Evolutionary conservation across 92 coral and sea anemone genomes (phyloP).

Genomic region (Heliopora coerulea): DNA sequence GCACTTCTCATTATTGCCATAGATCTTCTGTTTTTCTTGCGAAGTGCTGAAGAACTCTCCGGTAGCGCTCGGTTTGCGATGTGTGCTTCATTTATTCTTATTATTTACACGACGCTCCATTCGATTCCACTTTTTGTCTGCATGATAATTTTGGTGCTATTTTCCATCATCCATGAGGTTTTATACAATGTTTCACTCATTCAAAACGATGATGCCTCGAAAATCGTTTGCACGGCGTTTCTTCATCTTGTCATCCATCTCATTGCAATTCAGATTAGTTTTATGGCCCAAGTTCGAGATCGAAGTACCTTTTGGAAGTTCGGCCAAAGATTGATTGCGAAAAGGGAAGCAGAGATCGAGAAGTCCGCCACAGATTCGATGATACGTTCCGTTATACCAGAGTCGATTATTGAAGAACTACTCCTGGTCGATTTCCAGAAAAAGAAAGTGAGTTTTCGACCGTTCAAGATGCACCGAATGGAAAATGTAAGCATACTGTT

Average conservation of each 20-base stretch:
- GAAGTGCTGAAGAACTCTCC: slow-evolving; percentile 65
- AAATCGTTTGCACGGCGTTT: slow-evolving; percentile 67
- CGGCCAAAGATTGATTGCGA: slow-evolving; percentile 95
- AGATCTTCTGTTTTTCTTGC: slow-evolving; percentile 69
- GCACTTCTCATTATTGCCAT: slow-evolving; percentile 73
- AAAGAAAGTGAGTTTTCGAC: slow-evolving; percentile 78
- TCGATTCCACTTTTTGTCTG: slow-evolving; percentile 83
- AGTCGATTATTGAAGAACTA: slow-evolving; percentile 72
- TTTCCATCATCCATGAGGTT: slow-evolving; percentile 89
- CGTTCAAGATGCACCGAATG: slow-evolving; percentile 98
- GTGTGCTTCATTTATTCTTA: slow-evolving; percentile 88
- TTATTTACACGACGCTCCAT: slow-evolving; percentile 92
- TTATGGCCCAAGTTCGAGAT: slow-evolving; percentile 99
- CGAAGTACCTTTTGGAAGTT: slow-evolving; percentile 99
- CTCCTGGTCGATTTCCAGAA: slow-evolving; percentile 60
- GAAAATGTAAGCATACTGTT: slow-evolving; percentile 96
- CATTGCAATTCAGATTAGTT: slow-evolving; percentile 88
- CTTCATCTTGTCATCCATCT: slow-evolving; percentile 90
- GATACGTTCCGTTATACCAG: slow-evolving; percentile 97
- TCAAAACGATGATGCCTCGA: slow-evolving; percentile 17
- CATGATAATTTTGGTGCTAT: slow-evolving; percentile 75
- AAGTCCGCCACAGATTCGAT: slow-evolving; percentile 91
- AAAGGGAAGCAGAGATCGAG: slow-evolving; percentile 89
- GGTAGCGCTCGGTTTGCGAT: slow-evolving; percentile 83
- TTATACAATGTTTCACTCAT: slow-evolving; percentile 55